Percentiles rank a stretch among this genome's conserved stretches.
Evolutionary conservation across 2,797 vertebrate species (phyloP).

Genomic region (Eurystomus glaucurus): DNA sequence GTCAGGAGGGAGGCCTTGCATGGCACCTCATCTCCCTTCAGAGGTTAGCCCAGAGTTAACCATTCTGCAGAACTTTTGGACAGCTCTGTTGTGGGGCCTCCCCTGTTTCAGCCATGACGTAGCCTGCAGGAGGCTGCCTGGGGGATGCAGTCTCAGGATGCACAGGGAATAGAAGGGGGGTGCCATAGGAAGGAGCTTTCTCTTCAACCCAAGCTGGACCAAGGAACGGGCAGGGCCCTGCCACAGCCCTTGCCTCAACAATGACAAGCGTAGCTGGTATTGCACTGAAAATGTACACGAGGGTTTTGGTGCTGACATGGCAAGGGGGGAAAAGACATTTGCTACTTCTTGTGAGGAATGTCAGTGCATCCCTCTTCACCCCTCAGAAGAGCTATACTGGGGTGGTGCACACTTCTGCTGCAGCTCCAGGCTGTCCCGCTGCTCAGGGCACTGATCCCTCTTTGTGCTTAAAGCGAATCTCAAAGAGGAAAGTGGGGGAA

Average conservation of each 20-base stretch:
- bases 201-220: background rate
- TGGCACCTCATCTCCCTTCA: background rate
- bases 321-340: background rate
- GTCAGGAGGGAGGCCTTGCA: background rate
- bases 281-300: background rate
- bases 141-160: background rate
- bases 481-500: background rate
- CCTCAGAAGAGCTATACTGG: background rate
- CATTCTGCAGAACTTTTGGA: background rate
- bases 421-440: background rate
- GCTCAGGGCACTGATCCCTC: background rate
- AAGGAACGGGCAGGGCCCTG: background rate
- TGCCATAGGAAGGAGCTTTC: background rate
- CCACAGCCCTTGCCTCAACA: background rate
- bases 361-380: accelerated
- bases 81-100: background rate
- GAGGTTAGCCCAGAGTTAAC: background rate
- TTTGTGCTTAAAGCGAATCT: background rate
- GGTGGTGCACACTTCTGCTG: background rate
- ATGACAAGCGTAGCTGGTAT: background rate
- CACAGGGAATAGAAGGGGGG: background rate
- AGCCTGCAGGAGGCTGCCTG: background rate
- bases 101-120: accelerated
- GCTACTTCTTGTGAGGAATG: background rate
- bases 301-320: background rate